phyloP scores from a whole-genome alignment of 2,888 invertebrate genomes.

The Caenorhabditis sp. region DNA sequence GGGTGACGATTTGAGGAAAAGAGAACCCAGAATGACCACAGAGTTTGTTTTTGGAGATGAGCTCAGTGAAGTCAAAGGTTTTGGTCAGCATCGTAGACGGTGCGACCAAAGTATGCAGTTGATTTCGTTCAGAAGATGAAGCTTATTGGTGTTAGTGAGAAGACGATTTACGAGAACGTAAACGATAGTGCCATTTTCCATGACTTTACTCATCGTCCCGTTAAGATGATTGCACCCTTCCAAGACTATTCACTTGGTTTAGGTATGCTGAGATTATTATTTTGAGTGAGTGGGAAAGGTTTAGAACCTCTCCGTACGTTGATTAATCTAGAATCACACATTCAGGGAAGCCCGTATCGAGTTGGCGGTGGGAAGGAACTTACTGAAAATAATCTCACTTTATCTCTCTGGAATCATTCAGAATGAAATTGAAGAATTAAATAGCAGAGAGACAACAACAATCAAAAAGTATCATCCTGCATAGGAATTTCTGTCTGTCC shows the following conservation, averaged over 20 bases:
- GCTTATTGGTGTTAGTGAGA: constrained; percentile 2
- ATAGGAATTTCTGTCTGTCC: too few relatives aligned
- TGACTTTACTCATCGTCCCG: constrained; percentile 33
- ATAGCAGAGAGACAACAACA: too few relatives aligned
- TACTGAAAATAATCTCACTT: constrained; percentile 10
- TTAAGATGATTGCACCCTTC: neutral
- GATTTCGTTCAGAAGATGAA: constrained; percentile 10
- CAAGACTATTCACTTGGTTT: constrained; percentile 8
- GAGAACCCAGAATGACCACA: neutral
- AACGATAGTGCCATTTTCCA: constrained; percentile 10
- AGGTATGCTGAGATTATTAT: neutral
- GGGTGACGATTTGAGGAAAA: constrained; percentile 32
- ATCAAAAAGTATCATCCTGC: too few relatives aligned
- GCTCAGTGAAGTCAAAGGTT: neutral
- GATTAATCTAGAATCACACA: neutral
- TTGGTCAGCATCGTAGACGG: neutral
- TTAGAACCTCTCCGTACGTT: neutral
- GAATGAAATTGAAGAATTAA: neutral
- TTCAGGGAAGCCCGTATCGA: neutral
- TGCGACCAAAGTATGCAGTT: neutral
- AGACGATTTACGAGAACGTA: constrained; percentile 10
- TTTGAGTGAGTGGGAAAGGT: neutral
- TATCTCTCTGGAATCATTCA: too few relatives aligned
- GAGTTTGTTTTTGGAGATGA: neutral
- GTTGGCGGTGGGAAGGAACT: constrained; percentile 9